Conservation (phyloP, 2,888 invertebrate species). For the Charanyca ferruginea region DNA sequence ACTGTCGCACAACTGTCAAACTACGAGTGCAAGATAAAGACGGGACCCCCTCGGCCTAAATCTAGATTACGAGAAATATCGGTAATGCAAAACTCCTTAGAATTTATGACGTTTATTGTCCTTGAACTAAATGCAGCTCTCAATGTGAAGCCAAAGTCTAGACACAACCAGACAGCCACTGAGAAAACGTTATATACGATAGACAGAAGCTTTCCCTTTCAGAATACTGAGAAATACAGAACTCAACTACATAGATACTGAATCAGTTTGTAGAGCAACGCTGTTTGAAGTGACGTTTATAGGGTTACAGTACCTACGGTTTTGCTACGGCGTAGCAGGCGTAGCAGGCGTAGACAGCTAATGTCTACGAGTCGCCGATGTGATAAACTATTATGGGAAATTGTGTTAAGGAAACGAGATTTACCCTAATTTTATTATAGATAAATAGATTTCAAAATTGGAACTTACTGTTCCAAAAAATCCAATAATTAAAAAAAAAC, state of each 20-base stretch:
- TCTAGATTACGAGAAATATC: too few relatives aligned
- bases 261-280: conserved; percentile 2
- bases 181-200: background rate
- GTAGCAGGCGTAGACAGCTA: conserved; percentile 7
- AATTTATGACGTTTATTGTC: background rate
- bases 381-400: background rate
- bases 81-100: too few relatives aligned
- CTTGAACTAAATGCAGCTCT: background rate
- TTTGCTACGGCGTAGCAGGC: conserved; percentile 28
- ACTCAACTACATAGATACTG: background rate
- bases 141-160: background rate
- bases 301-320: conserved; percentile 13
- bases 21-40: background rate
- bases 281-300: background rate
- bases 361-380: background rate
- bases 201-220: conserved; percentile 7
- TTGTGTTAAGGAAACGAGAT: too few relatives aligned
- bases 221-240: conserved; percentile 14
- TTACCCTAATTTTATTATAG: too few relatives aligned
- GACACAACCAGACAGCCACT: background rate
- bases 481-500: too few relatives aligned
- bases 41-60: too few relatives aligned
- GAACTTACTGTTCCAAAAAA: too few relatives aligned
- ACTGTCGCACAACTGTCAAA: background rate
- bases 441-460: too few relatives aligned